Evolutionary conservation across 2,888 invertebrate genomes (phyloP), one percentile per base, ranked within the genome.

Genomic region (Cephus rjabovi): DNA sequence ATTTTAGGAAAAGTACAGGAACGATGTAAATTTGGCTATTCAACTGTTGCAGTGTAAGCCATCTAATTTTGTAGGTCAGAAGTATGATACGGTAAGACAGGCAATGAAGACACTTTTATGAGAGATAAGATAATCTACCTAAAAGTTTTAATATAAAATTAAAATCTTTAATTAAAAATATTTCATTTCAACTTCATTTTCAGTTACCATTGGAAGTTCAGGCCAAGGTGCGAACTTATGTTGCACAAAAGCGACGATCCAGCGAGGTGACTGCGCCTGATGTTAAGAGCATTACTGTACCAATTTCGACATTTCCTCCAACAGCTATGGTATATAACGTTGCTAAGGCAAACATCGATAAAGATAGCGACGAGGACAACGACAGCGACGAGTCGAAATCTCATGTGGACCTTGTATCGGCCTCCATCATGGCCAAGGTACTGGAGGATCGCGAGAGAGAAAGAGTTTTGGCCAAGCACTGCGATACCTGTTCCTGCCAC

Each of bases 21-120:
- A 96, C 89, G 98, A 98, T 91, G 98, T 98, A 90, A 97, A 96
- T 92, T 93, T 98, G 89, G 98, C 98, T 81, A 98, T 98, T 85
- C 98, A 98, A 92, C 93, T 98, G 87, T 93, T 98, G 77, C 98
- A 98, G 91, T 98, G 98, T 92, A 98, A 98, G 90, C 98, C 98
- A 84, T 96, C 97, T 83, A 97, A 97, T 92, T 98, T 98, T 93
- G 96, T 98, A 81, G 95, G 97, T 73, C 98, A 98, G 89, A 97
- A 96, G 92, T 94, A 97, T 87, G 97, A 97, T 90, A 95, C 95
- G 92, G 97, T 97, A 93, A 95, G 95, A 94, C 86, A 81, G 80
- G 15, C 70, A 40, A 33, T 11, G 6, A 30, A 30, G n/a, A 12
- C 30, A 15, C 15, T 15, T 6, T 40, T 15, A 15, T 15, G 15